A percentile compares a stretch with the other conserved stretches of the same genome.
These are phyloP conservation scores for Chrysodeixis includens DNA, from an alignment of 2,888 invertebrate genomes.

Conservation along the genomic window DNA sequence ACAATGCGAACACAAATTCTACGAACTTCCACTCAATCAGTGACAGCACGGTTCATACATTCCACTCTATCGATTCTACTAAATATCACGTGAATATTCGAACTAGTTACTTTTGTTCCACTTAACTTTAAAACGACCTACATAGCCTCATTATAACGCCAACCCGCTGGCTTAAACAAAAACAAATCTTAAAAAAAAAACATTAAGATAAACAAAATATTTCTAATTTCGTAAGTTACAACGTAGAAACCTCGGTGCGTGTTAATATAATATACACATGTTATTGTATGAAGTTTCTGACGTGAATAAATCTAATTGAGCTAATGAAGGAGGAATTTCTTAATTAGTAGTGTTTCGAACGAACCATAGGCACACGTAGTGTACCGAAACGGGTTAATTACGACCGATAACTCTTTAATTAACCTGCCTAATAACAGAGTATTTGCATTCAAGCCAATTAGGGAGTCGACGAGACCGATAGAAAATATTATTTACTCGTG, in stretches of 20 bases:
- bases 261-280: constrained; percentile 58
- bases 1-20: background rate
- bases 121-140: constrained; percentile 29
- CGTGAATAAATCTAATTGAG: constrained; percentile 85
- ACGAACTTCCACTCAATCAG: constrained; percentile 29
- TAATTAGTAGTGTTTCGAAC: constrained; percentile 86
- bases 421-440: constrained; percentile 88
- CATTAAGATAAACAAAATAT: constrained; percentile 57
- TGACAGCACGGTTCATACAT: constrained; percentile 22
- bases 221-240: constrained; percentile 40
- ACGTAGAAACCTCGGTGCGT: constrained; percentile 48
- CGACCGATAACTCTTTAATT: constrained; percentile 88
- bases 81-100: constrained; percentile 17
- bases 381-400: constrained; percentile 87
- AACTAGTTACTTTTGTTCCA: constrained; percentile 34
- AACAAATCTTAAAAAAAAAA: constrained; percentile 38
- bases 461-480: constrained; percentile 73
- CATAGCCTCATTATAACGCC: constrained; percentile 11
- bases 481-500: constrained; percentile 68
- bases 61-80: constrained; percentile 28
- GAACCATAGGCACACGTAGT: constrained; percentile 82
- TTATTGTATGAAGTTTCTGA: constrained; percentile 70
- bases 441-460: constrained; percentile 86
- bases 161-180: constrained; percentile 10
- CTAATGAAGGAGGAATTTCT: constrained; percentile 87